These are phyloP conservation scores for Megaleporinus macrocephalus DNA, from an alignment of 2,113 vertebrate species.

Conservation along the genomic window DNA sequence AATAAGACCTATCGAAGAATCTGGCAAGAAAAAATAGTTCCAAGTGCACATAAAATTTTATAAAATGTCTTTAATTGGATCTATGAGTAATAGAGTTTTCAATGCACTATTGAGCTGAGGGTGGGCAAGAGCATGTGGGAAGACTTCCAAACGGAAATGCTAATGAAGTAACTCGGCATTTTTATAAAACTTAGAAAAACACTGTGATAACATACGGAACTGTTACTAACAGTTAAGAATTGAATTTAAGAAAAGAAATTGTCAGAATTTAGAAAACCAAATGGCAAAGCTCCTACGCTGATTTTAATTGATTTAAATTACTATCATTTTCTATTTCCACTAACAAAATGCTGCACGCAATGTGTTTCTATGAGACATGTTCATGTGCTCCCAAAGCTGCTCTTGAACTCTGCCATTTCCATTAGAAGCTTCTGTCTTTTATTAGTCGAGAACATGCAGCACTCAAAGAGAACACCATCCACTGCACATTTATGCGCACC, in stretches of 20 bases:
- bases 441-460: not conserved
- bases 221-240: not conserved
- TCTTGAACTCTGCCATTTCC: slow-evolving; percentile 1
- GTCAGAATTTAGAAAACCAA: too few species aligned
- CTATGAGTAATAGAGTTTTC: not conserved
- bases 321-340: not conserved
- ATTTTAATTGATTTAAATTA: not conserved
- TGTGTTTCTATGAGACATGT: slow-evolving; percentile 1
- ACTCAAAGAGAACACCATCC: not conserved
- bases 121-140: not conserved
- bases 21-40: not conserved
- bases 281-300: not conserved
- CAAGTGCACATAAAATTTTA: slow-evolving; percentile 29
- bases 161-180: not conserved
- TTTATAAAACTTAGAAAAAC: not conserved
- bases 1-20: slow-evolving; percentile 19
- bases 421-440: not conserved
- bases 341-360: not conserved
- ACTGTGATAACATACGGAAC: too few species aligned
- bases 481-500: not conserved
- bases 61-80: slow-evolving; percentile 25
- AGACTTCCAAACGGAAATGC: slow-evolving; percentile 1
- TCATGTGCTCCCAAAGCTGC: not conserved
- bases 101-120: not conserved
- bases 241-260: too few species aligned